These are phyloP conservation scores for Pterocles burchelli DNA, from an alignment of 2,113 vertebrate species.

Conservation along the genomic window DNA sequence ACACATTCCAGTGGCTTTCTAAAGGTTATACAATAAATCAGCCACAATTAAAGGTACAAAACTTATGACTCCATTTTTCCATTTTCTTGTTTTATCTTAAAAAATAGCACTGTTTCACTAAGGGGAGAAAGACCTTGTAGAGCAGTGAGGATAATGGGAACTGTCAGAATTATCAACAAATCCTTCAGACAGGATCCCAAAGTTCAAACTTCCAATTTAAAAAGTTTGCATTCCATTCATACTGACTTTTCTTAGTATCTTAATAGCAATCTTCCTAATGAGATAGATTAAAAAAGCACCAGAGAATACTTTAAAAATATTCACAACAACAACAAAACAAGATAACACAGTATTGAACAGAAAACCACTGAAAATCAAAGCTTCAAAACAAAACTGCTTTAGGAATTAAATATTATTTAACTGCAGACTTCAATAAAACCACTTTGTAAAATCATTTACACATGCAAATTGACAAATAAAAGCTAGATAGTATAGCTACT, in stretches of 20 bases:
- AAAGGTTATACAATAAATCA: neutral
- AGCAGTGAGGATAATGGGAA: neutral
- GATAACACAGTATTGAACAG: neutral
- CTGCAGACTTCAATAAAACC: neutral
- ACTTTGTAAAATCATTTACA: neutral
- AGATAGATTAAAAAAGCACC: neutral
- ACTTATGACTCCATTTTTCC: neutral
- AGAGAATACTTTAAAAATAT: neutral
- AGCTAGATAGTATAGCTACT: neutral
- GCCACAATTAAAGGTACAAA: neutral
- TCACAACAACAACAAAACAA: neutral
- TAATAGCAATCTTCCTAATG: neutral
- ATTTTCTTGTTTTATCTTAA: neutral
- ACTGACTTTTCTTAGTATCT: neutral
- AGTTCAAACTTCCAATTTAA: neutral
- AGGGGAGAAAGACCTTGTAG: neutral
- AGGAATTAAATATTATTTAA: neutral
- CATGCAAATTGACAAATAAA: neutral
- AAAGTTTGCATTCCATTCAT: neutral
- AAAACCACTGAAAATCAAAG: neutral
- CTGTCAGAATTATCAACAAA: neutral
- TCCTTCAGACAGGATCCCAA: neutral
- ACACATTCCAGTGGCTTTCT: neutral
- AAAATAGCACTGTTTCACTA: neutral
- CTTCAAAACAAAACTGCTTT: neutral